Percentiles rank a stretch among this genome's conserved stretches.
These are phyloP conservation scores for Heliconius himera DNA, from an alignment of 1,140 invertebrate species.

Conservation along the genomic window DNA sequence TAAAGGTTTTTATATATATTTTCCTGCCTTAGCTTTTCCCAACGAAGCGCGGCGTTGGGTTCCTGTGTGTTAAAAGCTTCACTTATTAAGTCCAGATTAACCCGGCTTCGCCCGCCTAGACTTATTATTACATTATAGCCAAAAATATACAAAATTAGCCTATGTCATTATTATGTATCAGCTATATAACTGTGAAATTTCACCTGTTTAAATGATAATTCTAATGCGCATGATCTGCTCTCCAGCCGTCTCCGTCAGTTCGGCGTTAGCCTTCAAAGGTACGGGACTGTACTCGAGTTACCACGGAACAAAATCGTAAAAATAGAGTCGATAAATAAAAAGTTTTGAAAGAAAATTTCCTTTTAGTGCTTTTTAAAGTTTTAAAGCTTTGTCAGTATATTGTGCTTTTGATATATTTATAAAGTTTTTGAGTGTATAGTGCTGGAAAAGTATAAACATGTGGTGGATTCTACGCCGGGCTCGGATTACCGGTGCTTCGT, in stretches of 20 bases:
- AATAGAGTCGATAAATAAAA: background rate
- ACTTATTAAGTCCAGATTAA: no score
- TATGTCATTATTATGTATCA: no score
- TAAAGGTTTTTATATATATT: no score
- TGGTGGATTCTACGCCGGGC: slow-evolving; percentile 76
- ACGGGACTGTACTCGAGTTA: background rate
- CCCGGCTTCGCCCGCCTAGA: no score
- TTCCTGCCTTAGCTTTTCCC: no score
- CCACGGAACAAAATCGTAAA: slow-evolving; percentile 4
- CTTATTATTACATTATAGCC: no score
- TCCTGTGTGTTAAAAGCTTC: no score
- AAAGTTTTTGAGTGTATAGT: background rate
- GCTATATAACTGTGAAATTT: background rate
- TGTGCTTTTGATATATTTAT: background rate
- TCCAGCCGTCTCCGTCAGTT: slow-evolving; percentile 15
- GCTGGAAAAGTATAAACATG: slow-evolving; percentile 50
- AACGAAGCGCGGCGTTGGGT: no score
- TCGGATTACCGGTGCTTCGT: slow-evolving; percentile 67
- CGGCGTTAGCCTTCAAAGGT: slow-evolving; percentile 16
- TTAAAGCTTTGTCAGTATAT: background rate
- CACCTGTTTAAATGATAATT: slow-evolving; percentile 5
- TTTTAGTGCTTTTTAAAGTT: background rate
- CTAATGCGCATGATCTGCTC: slow-evolving; percentile 33
- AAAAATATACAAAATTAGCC: no score
- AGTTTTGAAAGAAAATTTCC: background rate